Conservation (phyloP, 1,140 invertebrate species). For the Eubasilissa regina region DNA sequence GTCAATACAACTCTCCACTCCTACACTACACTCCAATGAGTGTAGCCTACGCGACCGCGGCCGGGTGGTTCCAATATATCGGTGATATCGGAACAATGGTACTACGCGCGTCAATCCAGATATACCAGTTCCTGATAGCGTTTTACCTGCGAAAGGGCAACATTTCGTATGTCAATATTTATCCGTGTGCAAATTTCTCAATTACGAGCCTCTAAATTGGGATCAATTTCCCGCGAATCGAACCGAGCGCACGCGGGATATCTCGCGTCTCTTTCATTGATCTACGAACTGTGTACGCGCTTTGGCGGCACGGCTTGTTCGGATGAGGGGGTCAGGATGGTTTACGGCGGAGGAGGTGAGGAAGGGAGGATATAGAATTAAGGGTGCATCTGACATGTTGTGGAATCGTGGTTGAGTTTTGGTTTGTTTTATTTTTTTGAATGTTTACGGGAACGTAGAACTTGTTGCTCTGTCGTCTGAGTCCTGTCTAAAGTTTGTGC, state of each 20-base stretch:
- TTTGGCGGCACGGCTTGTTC: background rate
- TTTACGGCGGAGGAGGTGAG: background rate
- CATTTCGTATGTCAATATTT: background rate
- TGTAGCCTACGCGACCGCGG: no score
- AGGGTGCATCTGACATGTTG: background rate
- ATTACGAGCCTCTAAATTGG: background rate
- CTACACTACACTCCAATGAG: no score
- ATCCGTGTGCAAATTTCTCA: slow-evolving; percentile 3
- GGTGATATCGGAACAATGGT: slow-evolving; percentile 4
- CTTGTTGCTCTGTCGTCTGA: no score
- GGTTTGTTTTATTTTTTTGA: background rate
- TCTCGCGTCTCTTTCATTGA: slow-evolving; percentile 28
- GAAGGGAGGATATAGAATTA: background rate
- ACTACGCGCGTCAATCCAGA: background rate
- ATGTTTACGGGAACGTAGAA: no score
- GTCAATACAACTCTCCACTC: no score
- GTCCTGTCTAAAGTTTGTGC: no score
- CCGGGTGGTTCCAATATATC: no score
- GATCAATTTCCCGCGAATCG: slow-evolving; percentile 1
- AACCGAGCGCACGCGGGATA: background rate
- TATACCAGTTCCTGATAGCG: background rate
- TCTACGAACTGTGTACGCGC: slow-evolving; percentile 24
- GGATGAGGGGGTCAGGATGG: background rate
- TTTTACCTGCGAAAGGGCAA: background rate
- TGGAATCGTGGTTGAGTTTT: background rate